phyloP scores from a whole-genome alignment of 2,888 invertebrate genomes.

The Ophion ellenae region DNA sequence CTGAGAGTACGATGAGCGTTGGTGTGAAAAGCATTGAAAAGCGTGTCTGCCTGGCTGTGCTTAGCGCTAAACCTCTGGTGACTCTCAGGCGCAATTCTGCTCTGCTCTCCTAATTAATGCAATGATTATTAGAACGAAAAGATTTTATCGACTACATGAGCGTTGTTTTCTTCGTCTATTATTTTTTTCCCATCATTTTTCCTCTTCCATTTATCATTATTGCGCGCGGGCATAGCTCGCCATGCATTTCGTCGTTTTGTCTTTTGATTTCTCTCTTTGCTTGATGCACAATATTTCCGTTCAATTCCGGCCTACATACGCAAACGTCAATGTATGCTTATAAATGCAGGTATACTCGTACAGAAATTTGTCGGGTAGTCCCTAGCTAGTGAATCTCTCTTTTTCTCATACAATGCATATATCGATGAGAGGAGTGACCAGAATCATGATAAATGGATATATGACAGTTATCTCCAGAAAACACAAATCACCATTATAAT shows the following conservation, averaged over 20 bases:
- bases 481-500: no score
- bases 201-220: slow-evolving; percentile 2
- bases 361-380: no score
- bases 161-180: slow-evolving; percentile 23
- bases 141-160: slow-evolving; percentile 74
- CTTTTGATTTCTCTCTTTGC: no score
- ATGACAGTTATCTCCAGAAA: no score
- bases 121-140: slow-evolving; percentile 81
- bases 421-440: no score
- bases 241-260: no score
- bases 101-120: slow-evolving; percentile 76
- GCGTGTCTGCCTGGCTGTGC: slow-evolving; percentile 22
- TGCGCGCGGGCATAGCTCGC: not conserved
- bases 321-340: no score
- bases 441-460: no score
- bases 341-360: no score
- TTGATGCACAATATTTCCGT: not conserved
- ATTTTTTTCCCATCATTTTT: slow-evolving; percentile 4
- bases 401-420: no score
- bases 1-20: slow-evolving; percentile 24
- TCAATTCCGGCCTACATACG: not conserved
- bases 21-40: slow-evolving; percentile 42
- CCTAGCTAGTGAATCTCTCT: no score
- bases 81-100: slow-evolving; percentile 33
- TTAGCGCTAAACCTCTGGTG: slow-evolving; percentile 25